Conservation (phyloP, 2,888 invertebrate species). For the Carabus problematicus region DNA sequence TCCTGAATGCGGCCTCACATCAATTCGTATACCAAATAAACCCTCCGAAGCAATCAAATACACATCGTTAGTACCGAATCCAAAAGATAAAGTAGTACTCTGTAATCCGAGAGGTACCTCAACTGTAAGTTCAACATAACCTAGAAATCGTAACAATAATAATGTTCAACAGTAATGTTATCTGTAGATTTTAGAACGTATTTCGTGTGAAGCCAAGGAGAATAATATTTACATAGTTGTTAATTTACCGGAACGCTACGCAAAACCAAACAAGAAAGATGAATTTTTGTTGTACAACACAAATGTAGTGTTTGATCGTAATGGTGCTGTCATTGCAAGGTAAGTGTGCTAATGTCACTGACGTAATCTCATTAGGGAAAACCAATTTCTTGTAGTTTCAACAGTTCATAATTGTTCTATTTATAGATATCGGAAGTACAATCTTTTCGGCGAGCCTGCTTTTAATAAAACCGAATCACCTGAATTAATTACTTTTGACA, state of each 20-base stretch:
- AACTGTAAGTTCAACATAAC: constrained; percentile 10
- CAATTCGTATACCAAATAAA: constrained; percentile 53
- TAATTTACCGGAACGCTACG: constrained; percentile 40
- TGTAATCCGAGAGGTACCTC: constrained; percentile 43
- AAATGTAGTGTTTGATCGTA: constrained; percentile 63
- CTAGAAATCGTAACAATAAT: background rate
- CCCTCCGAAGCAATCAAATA: constrained; percentile 42
- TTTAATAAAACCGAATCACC: constrained; percentile 53
- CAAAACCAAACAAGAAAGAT: constrained; percentile 40
- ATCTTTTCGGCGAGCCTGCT: constrained; percentile 60
- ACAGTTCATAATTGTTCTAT: background rate
- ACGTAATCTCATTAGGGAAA: background rate
- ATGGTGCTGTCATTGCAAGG: constrained; percentile 63
- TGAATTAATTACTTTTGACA: constrained; percentile 58
- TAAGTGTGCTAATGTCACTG: constrained; percentile 48
- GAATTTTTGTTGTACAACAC: constrained; percentile 58
- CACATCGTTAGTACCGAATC: constrained; percentile 49
- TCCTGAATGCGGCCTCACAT: constrained; percentile 60
- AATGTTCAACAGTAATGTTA: too few relatives aligned
- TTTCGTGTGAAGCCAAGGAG: constrained; percentile 58
- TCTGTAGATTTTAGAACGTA: constrained; percentile 52
- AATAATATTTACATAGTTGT: constrained; percentile 40
- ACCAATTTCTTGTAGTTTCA: constrained; percentile 1
- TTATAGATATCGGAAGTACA: constrained; percentile 59
- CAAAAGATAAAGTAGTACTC: constrained; percentile 47